Percentiles rank a stretch among this genome's conserved stretches.
Conservation (phyloP, 2,797 vertebrate species). For the Anabas testudineus region DNA sequence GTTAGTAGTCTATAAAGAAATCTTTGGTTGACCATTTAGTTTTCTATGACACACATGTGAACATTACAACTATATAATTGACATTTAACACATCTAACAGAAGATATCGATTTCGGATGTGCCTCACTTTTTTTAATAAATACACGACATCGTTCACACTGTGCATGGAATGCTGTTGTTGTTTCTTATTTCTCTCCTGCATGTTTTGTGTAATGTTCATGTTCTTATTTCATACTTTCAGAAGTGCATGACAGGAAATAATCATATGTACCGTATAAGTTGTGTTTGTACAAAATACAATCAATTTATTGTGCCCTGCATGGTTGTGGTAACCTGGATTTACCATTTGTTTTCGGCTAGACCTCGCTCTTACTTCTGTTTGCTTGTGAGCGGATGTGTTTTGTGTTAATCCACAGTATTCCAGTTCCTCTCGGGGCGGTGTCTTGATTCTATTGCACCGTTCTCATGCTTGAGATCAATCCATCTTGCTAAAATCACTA, state of each 20-base stretch:
- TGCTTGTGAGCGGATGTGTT: conserved; percentile 15
- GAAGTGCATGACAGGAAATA: conserved; percentile 40
- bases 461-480: conserved; percentile 28
- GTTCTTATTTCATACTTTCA: conserved; percentile 27
- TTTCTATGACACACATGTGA: conserved; percentile 23
- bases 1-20: conserved; percentile 15
- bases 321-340: conserved; percentile 55
- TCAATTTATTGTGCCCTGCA: conserved; percentile 58
- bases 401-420: conserved; percentile 23
- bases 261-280: conserved; percentile 45
- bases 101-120: conserved; percentile 60
- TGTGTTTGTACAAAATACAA: conserved; percentile 52
- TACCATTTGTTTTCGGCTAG: conserved; percentile 43
- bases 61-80: conserved; percentile 30
- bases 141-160: conserved; percentile 64
- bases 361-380: conserved; percentile 15
- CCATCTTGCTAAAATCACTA: conserved; percentile 42
- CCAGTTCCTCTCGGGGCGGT: conserved; percentile 22
- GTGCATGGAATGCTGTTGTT: conserved; percentile 71
- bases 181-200: conserved; percentile 27
- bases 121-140: conserved; percentile 74
- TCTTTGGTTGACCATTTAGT: conserved; percentile 61
- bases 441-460: conserved; percentile 4
- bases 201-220: conserved; percentile 10
- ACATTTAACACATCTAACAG: conserved; percentile 59